Evolutionary conservation across 2,797 vertebrate genomes (phyloP), one percentile per base, ranked within the genome.

Genomic region (Liparis tanakae): DNA sequence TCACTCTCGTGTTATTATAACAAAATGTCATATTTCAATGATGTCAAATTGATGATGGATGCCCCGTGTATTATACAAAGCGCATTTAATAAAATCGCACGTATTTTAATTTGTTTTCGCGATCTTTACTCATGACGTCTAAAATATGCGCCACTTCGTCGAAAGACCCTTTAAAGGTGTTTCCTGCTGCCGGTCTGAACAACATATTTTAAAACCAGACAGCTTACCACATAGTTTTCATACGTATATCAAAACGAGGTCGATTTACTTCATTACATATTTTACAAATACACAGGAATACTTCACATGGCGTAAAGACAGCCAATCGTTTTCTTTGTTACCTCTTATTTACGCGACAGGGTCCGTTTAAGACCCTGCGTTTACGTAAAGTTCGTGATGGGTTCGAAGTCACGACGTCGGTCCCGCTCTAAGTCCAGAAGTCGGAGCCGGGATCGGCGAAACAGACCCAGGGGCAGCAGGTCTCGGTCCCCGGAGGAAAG

Each of bases 311-410:
- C 9, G 10, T 20, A 9, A 6, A 1, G 1, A 15, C 6, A 14
- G 9, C 0, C 15, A 18, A 10, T 3, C 0, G 6, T 8, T 34
- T 22, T 20, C 9, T 59, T 55, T 51, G 3, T 62, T 71, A 87
- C 81, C 43, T 88, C 74, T 56, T 88, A 92, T 90, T 92, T 90
- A 91, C 50, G 93, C 92, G 94, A 92, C 94, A 64, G 13, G 2
- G 0, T 12, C 0, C 13, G 13, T 1, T 2, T 22, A 39, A 88
- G 89, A 74, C 91, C 89, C 72, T 17, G 4, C 13, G 2, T 6
- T 6, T 22, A 22, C 46, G 13, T n/a, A 61, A 67, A 76, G 15
- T 82, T 85, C 80, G 80, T 50, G 53, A 94, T 94, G 93, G 67
- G 6, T 78, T 83, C 91, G 67, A 93, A 87, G 56, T 75, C 78